Base-by-base conservation (phyloP, 2,888 invertebrate genomes). In the Agrilus biguttatus region DNA sequence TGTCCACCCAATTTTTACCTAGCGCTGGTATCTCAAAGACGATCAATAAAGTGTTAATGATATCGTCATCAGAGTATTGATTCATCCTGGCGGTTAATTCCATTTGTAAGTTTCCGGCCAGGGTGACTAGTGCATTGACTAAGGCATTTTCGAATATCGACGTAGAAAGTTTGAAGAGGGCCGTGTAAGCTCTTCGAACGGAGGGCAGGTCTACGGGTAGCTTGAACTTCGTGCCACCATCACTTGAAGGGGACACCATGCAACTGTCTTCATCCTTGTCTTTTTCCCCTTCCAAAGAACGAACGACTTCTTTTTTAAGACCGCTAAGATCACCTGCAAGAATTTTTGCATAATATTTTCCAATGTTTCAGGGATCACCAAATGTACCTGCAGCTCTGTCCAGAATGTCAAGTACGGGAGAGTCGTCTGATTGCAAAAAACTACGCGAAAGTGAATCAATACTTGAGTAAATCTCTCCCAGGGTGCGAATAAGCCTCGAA, bases 191-290 rank as follows among this genome's bases (percentile, higher is more conserved):
- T 60, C 83, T 70, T 45, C 81, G 71, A 52, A 87, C 75, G 1
- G 84, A 74, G 0, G 73, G 71, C 40, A 86, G 71, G 63, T 89
- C 88, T n/a, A 88, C 71, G 19, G 68, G 73, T 1, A 70, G 69
- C 19, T 45, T 45, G 10, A 47, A 42, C 32, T 47, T 44, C 8
- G 43, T 45, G 35, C 46, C 40, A 10, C 28, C 10, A 35, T 59
- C 57, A 19, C 54, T 55, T 44, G 62, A 62, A 8, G 58, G 51
- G 12, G 51, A 47, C 49, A 58, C 77, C 62, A 48, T 69, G 46
- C 78, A 73, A 55, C 83, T 79, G 56, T 91, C 90, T 55, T 83
- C 80, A 59, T 91, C 91, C 66, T 91, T 91, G 54, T 92, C 91
- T 49, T 80, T 76, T 60, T 91, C 90, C 41, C 78, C 80, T 60